phyloP scores from a whole-genome alignment of 2,113 vertebrate species.

The Sinocyclocheilus maitianheensis region DNA sequence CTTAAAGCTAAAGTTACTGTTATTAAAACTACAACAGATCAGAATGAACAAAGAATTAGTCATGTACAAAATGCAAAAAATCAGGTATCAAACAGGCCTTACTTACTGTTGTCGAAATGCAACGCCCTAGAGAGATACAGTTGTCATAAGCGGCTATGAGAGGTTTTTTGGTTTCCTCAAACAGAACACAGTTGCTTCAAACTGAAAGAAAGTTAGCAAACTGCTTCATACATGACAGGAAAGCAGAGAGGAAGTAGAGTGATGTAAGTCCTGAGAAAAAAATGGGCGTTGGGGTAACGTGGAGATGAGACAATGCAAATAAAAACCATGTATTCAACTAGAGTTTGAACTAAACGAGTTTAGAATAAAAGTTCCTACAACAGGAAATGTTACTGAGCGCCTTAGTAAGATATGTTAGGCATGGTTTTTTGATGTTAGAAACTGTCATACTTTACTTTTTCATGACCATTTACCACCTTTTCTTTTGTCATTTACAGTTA shows the following conservation, averaged over 20 bases:
- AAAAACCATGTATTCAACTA: neutral
- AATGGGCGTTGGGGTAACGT: neutral
- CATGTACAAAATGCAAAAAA: neutral
- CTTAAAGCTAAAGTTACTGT: neutral
- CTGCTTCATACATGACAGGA: conserved; percentile 13
- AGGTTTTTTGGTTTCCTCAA: conserved; percentile 39
- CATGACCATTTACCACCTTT: neutral
- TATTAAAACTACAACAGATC: neutral
- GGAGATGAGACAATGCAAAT: conserved; percentile 19
- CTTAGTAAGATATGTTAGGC: no score
- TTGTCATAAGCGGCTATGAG: neutral
- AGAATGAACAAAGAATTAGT: neutral
- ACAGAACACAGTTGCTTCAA: neutral
- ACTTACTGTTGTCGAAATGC: conserved; percentile 36
- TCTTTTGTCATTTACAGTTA: neutral
- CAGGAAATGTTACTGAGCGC: neutral
- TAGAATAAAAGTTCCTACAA: neutral
- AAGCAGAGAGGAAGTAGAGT: neutral
- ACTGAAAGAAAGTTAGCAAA: neutral
- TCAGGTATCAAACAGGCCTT: neutral
- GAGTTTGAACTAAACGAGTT: neutral
- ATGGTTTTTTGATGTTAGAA: neutral
- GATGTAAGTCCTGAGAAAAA: neutral
- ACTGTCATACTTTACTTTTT: neutral
- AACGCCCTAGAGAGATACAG: neutral